Base-by-base conservation (phyloP, 1,140 invertebrate genomes). In the Bathynomus jamesi region DNA sequence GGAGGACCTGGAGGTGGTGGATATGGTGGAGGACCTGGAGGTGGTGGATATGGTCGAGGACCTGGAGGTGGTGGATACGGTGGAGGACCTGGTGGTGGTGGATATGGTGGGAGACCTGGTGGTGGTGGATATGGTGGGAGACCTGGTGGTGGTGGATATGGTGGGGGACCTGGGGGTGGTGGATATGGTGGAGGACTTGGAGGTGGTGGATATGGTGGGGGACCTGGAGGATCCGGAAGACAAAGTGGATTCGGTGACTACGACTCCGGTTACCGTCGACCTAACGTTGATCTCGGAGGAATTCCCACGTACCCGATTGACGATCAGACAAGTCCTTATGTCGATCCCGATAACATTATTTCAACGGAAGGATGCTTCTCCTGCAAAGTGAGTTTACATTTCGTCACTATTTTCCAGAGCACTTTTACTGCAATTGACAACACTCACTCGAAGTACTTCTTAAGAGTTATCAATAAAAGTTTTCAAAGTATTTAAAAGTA, bases 291-390 rank as follows among this genome's bases (percentile, higher is more conserved):
- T 66, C 65, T 71, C n/a, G 72, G 67, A 30, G 72, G 71, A 24
- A 72, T 74, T 3, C 73, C 69, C 13, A 76, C 72, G 4, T 74
- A 63, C 46, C 72, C 74, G 0, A 84, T 86, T 53, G 92, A 92
- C 28, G 94, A 93, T 83, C 88, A 90, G 78, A 84, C 87, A 70
- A 88, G 86, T 74, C 81, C 82, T 3, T 84, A 84, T 73, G 82
- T 83, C 63, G 83, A 84, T 32, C 81, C 83, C 3, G 83, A 87
- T 46, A 87, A 89, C 70, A 90, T 92, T 11, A 91, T 94, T 40
- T 89, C 90, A 0, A 93, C 91, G 0, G 92, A 95, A 83, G 92
- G 92, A 4, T 94, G 93, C 82, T 94, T 94, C 83, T 90, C 91
- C 21, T 95, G 92, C 85, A 91, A 93, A 84, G 89, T 92, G 80